A percentile compares a stretch with the other conserved stretches of the same genome.
These are phyloP conservation scores for Polyodon spathula DNA, from an alignment of 2,113 vertebrate genomes.

Conservation along the genomic window DNA sequence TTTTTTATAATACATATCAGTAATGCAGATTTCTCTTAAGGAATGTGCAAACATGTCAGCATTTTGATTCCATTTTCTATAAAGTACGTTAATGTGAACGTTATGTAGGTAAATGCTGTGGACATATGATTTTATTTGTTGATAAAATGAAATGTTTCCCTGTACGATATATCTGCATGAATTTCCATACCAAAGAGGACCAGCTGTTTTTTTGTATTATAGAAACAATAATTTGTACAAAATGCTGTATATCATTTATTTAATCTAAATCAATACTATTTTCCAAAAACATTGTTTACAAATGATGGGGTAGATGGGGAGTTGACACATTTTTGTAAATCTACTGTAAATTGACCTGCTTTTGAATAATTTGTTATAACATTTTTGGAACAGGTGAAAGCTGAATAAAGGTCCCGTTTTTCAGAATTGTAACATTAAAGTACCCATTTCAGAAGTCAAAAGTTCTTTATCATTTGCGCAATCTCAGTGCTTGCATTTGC, in stretches of 20 bases:
- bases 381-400: not conserved
- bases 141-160: not conserved
- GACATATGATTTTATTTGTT: not conserved
- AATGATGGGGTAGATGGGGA: not conserved
- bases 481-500: not conserved
- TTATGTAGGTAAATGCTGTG: not conserved
- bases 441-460: not conserved
- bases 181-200: constrained; percentile 23
- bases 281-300: constrained; percentile 28
- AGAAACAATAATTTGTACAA: constrained; percentile 18
- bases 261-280: constrained; percentile 19
- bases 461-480: not conserved
- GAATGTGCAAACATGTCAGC: not conserved
- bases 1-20: constrained; percentile 4
- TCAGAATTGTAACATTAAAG: not conserved
- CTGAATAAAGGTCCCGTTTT: not conserved
- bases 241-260: constrained; percentile 23
- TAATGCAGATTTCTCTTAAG: not conserved
- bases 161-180: constrained; percentile 20
- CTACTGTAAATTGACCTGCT: not conserved
- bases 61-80: not conserved
- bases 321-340: not conserved
- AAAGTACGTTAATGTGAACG: not conserved
- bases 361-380: not conserved
- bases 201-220: constrained; percentile 3